These are phyloP conservation scores for silkworm (Bombyx mori) DNA, from an alignment of 1,140 invertebrate species.

Conservation along the genomic window ASM3026992v2 NC_085107.1:17656001-17656500, in stretches of 20 bases:
- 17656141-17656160: no score
- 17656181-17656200: no score
- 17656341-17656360: slow-evolving; percentile 70
- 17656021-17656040: no score
- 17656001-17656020: no score
- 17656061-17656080: no score
- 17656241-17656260: slow-evolving; percentile 15
- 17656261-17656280: slow-evolving; percentile 57
- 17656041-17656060: no score
- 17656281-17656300: slow-evolving; percentile 45
- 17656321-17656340: slow-evolving; percentile 21
- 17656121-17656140: no score
- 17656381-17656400: slow-evolving; percentile 63
- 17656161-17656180: no score
- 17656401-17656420: slow-evolving; percentile 62
- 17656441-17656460: slow-evolving; percentile 49
- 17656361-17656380: slow-evolving; percentile 66
- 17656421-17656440: slow-evolving; percentile 41
- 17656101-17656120: no score
- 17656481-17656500: slow-evolving; percentile 28
- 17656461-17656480: slow-evolving; percentile 48
- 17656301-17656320: slow-evolving; percentile 52
- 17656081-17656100: no score
- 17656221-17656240: no score
- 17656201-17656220: no score